Evolutionary conservation across 2,888 invertebrate genomes (phyloP), one percentile per base, ranked within the genome.

Genomic region (Meloe dianella): DNA sequence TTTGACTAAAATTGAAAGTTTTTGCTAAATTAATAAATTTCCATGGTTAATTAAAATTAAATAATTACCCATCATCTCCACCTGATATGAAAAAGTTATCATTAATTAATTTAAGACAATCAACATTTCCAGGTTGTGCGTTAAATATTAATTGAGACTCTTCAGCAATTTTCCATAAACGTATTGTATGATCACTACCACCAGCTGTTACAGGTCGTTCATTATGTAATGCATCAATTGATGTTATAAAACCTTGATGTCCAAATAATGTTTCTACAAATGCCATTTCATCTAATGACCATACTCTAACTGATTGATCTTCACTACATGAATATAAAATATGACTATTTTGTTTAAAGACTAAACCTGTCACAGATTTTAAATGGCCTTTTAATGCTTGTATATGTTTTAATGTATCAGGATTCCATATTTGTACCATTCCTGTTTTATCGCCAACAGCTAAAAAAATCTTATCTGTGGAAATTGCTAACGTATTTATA

Each of bases 101-200:
- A 82, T 97, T 96, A 64, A 99, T 89, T 58, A 97, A 87, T 78
- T 92, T 92, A 0, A 98, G 94, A 78, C 89, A 89, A 83, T 98
- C 98, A 69, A 98, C 90, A 67, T 94, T 94, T 54, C 91, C 90
- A 14, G 85, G 84, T 65, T 93, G 92, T 0, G 94, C 95, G 81
- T 96, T 94, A 80, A 93, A 98, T 74, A 98, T 93, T 20, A 99
- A 86, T 81, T 99, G 98, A 20, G 97, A 97, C 82, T 98, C 98
- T 85, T 98, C 98, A 1, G 92, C 90, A 65, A 99, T 93, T 84
- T 99, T 98, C 98, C 98, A 99, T 75, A 99, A 89, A 74, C 98
- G 87, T 20, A 97, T 85, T 1, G 94, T 89, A 51, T 90, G 88
- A 80, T 99, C 98, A 69, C 92, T 87, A 4, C 97, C 96, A 17